phyloP scores from a whole-genome alignment of 2,113 vertebrate species.

The Spheniscus mendiculus region DNA sequence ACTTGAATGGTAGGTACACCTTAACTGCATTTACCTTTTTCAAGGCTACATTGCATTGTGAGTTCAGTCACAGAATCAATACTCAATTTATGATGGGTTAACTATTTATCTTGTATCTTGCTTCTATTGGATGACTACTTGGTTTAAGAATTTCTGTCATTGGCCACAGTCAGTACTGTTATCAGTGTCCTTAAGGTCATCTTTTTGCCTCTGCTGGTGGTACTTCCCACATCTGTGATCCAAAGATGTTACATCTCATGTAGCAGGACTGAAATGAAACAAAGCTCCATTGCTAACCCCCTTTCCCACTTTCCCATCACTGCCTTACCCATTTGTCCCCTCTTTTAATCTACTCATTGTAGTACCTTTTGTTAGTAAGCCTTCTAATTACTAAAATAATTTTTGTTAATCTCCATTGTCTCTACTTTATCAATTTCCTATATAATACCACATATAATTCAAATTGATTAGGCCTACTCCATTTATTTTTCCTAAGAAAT shows the following conservation, averaged over 20 bases:
- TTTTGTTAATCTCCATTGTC: background rate
- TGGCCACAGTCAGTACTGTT: background rate
- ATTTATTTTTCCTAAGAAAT: background rate
- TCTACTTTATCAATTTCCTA: background rate
- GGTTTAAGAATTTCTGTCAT: background rate
- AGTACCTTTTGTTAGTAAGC: background rate
- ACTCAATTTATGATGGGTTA: background rate
- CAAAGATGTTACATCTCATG: background rate
- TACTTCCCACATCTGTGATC: background rate
- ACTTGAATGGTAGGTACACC: background rate
- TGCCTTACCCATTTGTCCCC: background rate
- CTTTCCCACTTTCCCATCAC: background rate
- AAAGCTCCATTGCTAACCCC: background rate
- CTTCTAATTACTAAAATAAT: background rate
- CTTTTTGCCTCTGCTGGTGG: background rate
- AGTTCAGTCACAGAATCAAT: background rate
- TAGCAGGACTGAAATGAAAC: background rate
- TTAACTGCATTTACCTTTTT: background rate
- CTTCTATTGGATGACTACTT: background rate
- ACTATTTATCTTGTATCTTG: background rate
- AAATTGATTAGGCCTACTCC: background rate
- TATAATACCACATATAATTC: background rate
- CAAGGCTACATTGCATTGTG: background rate
- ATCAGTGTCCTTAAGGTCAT: background rate
- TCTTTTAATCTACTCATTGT: background rate